Evolutionary conservation across 2,888 invertebrate genomes (phyloP).

Genomic region (Coenonympha arcania): DNA sequence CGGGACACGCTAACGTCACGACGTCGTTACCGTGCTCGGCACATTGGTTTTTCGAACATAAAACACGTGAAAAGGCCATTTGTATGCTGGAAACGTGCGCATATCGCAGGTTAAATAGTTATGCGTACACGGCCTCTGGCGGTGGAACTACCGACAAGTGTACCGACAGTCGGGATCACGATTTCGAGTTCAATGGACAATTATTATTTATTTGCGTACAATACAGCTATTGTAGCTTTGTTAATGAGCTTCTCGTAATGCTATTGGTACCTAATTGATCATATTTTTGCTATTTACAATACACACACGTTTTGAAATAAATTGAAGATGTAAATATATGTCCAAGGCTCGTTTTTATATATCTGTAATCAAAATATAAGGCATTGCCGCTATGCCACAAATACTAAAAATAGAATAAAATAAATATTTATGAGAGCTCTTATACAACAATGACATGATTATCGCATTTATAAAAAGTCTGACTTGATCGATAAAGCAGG

Average conservation of each 20-base stretch:
- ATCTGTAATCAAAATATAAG: too few relatives aligned
- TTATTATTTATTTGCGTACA: constrained; percentile 6
- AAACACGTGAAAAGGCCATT: constrained; percentile 23
- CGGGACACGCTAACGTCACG: constrained; percentile 15
- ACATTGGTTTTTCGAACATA: constrained; percentile 16
- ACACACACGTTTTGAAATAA: background rate
- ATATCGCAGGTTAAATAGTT: constrained; percentile 19
- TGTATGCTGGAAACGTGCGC: constrained; percentile 25
- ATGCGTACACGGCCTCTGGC: constrained; percentile 13
- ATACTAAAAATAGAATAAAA: too few relatives aligned
- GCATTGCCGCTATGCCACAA: too few relatives aligned
- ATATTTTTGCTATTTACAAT: background rate
- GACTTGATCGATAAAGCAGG: too few relatives aligned
- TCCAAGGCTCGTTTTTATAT: too few relatives aligned
- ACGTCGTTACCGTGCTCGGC: constrained; percentile 12
- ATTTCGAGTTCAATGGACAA: constrained; percentile 6
- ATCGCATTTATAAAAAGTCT: too few relatives aligned
- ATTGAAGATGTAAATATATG: too few relatives aligned
- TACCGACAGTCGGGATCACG: constrained; percentile 8
- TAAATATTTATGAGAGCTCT: too few relatives aligned
- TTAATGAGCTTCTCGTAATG: background rate
- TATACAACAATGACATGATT: too few relatives aligned
- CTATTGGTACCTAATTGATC: background rate
- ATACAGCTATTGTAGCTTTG: background rate
- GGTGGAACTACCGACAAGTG: constrained; percentile 6